Conservation (phyloP, 2,797 vertebrate genomes). For the Coranthus polyacanthus region DNA sequence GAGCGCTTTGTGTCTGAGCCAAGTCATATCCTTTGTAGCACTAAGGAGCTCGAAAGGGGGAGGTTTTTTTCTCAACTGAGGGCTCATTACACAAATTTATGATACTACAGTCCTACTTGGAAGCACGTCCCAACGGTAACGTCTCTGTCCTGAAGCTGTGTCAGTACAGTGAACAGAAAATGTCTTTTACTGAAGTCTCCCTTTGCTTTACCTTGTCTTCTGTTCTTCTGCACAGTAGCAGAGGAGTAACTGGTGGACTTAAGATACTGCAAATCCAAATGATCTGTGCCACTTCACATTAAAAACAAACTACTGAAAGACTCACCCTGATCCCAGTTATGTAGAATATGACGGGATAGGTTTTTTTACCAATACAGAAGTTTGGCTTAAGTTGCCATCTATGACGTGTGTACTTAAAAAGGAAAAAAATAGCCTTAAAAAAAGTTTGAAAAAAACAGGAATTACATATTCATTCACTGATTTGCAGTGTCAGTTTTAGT, state of each 20-base stretch:
- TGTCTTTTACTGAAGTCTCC: neutral
- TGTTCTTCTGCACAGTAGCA: neutral
- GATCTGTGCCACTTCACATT: neutral
- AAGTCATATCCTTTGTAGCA: constrained; percentile 50
- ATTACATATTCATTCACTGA: too few relatives aligned
- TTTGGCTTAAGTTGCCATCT: neutral
- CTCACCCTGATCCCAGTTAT: neutral
- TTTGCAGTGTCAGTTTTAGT: too few relatives aligned
- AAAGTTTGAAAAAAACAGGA: too few relatives aligned
- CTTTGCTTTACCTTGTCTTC: neutral
- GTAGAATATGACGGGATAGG: neutral
- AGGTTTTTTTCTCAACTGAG: neutral
- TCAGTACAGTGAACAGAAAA: neutral
- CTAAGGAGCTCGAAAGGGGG: constrained; percentile 17
- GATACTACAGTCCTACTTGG: neutral
- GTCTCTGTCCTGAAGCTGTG: constrained; percentile 5
- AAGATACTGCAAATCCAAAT: neutral
- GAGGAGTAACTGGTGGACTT: neutral
- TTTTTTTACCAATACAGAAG: neutral
- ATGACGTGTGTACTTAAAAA: too few relatives aligned
- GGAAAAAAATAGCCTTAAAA: too few relatives aligned
- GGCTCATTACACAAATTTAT: neutral
- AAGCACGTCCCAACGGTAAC: neutral
- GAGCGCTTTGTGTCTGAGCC: constrained; percentile 37
- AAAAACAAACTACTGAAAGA: constrained; percentile 4